Percentiles rank a stretch among this genome's conserved stretches.
Evolutionary conservation across 1,140 invertebrate genomes (phyloP).

Genomic region (Andricus grossulariae): DNA sequence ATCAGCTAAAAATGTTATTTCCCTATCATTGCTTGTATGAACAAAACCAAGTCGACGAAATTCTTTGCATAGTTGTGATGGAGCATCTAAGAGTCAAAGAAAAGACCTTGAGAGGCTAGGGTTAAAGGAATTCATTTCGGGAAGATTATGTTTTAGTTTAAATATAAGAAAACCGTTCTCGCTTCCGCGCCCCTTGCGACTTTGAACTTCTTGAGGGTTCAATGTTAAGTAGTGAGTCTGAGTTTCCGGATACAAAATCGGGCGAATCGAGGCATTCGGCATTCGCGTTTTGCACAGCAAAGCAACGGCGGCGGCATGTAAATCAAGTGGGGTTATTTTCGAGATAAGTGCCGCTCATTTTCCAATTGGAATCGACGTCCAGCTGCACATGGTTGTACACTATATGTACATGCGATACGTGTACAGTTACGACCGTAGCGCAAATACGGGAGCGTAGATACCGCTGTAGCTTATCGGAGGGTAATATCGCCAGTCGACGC

Average conservation of each 20-base stretch:
- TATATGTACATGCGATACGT: conserved; percentile 22
- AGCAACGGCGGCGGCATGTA: neutral
- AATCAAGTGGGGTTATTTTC: conserved; percentile 40
- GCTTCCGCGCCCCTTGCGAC: neutral
- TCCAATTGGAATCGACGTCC: conserved; percentile 36
- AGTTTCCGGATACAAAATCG: conserved; percentile 20
- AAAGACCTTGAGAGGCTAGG: no score
- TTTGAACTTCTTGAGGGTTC: neutral
- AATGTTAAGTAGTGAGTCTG: neutral
- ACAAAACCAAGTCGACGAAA: no score
- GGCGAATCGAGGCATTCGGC: neutral
- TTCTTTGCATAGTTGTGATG: no score
- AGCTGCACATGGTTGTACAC: conserved; percentile 14
- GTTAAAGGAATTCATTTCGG: neutral
- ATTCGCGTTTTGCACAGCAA: neutral
- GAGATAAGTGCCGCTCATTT: conserved; percentile 46
- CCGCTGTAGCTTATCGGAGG: conserved; percentile 45
- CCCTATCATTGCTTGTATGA: no score
- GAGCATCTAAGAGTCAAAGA: no score
- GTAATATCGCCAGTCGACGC: conserved; percentile 53
- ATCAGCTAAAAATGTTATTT: no score
- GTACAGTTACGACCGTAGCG: conserved; percentile 33
- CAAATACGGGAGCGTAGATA: conserved; percentile 47
- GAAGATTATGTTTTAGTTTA: neutral
- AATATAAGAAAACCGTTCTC: neutral